Evolutionary conservation across 2,113 vertebrate species (phyloP).

Genomic region (Bettongia penicillata): DNA sequence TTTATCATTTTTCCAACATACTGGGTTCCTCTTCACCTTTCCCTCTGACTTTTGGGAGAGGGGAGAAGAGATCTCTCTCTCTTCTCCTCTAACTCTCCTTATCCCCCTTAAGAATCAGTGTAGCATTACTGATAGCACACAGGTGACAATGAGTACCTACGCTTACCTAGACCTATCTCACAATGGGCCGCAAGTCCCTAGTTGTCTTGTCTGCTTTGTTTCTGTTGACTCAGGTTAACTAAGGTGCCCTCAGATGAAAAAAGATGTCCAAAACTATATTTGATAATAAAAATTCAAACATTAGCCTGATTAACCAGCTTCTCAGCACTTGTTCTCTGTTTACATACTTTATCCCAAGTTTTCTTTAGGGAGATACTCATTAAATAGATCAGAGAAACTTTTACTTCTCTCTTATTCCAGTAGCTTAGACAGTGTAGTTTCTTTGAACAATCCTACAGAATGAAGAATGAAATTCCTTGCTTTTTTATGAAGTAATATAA

Average conservation of each 20-base stretch:
- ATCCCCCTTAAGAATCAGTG: no score
- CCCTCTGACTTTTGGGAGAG: not conserved
- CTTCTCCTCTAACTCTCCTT: not conserved
- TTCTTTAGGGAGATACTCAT: not conserved
- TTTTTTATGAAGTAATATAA: not conserved
- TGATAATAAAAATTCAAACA: not conserved
- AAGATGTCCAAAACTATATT: not conserved
- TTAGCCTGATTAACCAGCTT: not conserved
- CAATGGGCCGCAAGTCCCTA: not conserved
- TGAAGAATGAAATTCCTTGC: not conserved
- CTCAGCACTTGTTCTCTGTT: not conserved
- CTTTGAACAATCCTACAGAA: not conserved
- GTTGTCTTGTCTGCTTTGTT: not conserved
- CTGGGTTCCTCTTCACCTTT: not conserved
- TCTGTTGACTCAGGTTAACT: not conserved
- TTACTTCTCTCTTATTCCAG: not conserved
- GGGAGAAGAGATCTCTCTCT: not conserved
- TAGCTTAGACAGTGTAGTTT: not conserved
- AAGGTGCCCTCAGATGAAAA: not conserved
- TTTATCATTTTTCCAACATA: not conserved
- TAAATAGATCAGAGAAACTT: not conserved
- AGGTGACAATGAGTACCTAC: not conserved
- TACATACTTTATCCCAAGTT: not conserved
- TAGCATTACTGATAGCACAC: not conserved
- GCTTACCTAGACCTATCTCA: not conserved